phyloP scores from a whole-genome alignment of 2,888 invertebrate genomes.

The Gymnosoma rotundatum region DNA sequence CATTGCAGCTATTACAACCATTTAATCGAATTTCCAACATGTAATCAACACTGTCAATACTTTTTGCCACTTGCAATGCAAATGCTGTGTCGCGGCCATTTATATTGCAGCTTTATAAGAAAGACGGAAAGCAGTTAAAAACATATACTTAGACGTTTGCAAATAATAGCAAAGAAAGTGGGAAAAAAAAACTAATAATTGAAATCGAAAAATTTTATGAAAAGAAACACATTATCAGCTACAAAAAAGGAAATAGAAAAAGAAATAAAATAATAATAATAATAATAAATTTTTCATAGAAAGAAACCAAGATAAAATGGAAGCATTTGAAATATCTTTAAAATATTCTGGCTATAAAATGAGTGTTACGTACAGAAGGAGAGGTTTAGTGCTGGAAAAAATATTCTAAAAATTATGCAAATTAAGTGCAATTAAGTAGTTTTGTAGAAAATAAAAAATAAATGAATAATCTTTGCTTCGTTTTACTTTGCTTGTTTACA shows the following conservation, averaged over 20 bases:
- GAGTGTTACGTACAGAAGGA: slow-evolving; percentile 3
- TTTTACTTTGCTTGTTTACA: too few relatives aligned
- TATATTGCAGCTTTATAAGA: slow-evolving; percentile 14
- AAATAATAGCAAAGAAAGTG: slow-evolving; percentile 21
- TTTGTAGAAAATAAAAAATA: not conserved
- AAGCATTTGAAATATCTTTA: slow-evolving; percentile 59
- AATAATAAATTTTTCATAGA: slow-evolving; percentile 11
- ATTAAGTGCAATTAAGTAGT: slow-evolving; percentile 55
- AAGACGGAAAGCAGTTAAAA: slow-evolving; percentile 8
- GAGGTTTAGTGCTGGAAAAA: not conserved
- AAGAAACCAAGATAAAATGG: slow-evolving; percentile 18
- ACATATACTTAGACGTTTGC: slow-evolving; percentile 15
- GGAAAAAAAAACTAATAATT: slow-evolving; percentile 24
- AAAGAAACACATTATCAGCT: slow-evolving; percentile 12
- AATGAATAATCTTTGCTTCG: not conserved
- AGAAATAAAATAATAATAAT: too few relatives aligned
- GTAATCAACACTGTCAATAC: slow-evolving; percentile 75
- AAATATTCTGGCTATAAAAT: slow-evolving; percentile 53
- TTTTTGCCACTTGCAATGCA: slow-evolving; percentile 74
- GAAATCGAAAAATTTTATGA: slow-evolving; percentile 26
- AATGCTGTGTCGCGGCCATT: slow-evolving; percentile 60
- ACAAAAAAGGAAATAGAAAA: not conserved
- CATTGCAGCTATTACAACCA: slow-evolving; percentile 66
- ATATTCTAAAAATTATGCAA: slow-evolving; percentile 54
- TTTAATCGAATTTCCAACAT: slow-evolving; percentile 78